phyloP scores from a whole-genome alignment of 2,888 invertebrate species.

The Nemapogon koenigi region DNA sequence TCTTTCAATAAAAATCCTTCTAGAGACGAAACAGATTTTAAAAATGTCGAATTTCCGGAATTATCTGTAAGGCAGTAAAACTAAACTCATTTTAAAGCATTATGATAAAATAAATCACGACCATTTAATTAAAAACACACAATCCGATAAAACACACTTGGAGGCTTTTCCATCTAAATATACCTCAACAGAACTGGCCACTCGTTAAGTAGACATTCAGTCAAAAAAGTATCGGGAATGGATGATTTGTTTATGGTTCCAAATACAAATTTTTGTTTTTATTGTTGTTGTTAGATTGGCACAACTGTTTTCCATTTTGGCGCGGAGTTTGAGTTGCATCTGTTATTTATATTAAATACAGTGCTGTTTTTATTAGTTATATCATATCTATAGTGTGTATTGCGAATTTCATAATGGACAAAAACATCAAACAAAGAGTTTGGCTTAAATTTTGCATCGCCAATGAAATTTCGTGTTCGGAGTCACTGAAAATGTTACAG shows the following conservation, averaged over 20 bases:
- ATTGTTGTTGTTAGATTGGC: slow-evolving; percentile 12
- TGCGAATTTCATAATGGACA: slow-evolving; percentile 12
- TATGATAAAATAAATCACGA: no score
- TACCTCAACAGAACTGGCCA: no score
- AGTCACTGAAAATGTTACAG: slow-evolving; percentile 17
- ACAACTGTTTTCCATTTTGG: slow-evolving; percentile 14
- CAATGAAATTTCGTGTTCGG: slow-evolving; percentile 18
- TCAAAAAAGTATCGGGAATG: slow-evolving; percentile 6
- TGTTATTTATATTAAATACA: slow-evolving; percentile 13
- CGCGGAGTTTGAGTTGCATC: slow-evolving; percentile 14
- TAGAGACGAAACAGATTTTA: no score
- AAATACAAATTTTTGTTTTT: no score
- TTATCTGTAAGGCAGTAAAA: no score
- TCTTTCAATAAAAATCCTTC: no score
- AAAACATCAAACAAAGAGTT: slow-evolving; percentile 13
- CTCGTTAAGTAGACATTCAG: slow-evolving; percentile 3
- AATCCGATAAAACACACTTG: no score
- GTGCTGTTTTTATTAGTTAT: slow-evolving; percentile 8
- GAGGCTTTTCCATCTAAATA: no score
- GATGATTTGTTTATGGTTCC: slow-evolving; percentile 5
- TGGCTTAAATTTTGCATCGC: slow-evolving; percentile 18
- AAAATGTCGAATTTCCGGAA: no score
- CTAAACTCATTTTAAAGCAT: no score
- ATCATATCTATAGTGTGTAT: slow-evolving; percentile 5
- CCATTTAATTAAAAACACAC: no score